Conservation (phyloP, 2,888 invertebrate species). For the Morpho deidamia region DNA sequence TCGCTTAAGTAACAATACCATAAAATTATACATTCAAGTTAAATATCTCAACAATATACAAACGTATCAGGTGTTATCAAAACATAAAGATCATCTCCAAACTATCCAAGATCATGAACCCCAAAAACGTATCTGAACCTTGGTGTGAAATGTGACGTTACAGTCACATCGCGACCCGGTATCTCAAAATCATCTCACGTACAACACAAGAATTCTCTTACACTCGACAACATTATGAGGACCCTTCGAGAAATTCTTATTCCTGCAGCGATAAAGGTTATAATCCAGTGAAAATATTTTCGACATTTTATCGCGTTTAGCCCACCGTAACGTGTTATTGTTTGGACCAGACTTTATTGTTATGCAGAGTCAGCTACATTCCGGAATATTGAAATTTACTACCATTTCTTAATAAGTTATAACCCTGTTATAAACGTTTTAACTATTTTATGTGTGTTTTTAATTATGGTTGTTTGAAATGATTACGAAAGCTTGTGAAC, state of each 20-base stretch:
- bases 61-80: slow-evolving; percentile 12
- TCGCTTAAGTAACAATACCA: not conserved
- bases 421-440: slow-evolving; percentile 18
- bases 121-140: slow-evolving; percentile 22
- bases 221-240: not conserved
- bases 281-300: not conserved
- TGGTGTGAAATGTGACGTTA: slow-evolving; percentile 27
- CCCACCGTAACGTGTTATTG: slow-evolving; percentile 27
- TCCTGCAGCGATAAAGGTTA: not conserved
- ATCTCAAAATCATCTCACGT: slow-evolving; percentile 30
- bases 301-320: not conserved
- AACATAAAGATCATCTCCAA: slow-evolving; percentile 17
- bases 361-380: slow-evolving; percentile 30
- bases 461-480: too few species aligned
- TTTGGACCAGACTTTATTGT: slow-evolving; percentile 29
- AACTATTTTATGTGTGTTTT: not conserved
- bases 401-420: slow-evolving; percentile 24
- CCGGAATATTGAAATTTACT: slow-evolving; percentile 29
- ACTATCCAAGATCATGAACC: slow-evolving; percentile 19
- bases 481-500: too few species aligned
- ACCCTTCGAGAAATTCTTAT: not conserved
- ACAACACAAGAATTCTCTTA: slow-evolving; percentile 27
- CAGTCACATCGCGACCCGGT: slow-evolving; percentile 16
- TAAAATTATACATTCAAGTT: slow-evolving; percentile 3
- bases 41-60: not conserved